phyloP scores from a whole-genome alignment of 2,888 invertebrate genomes.

The Cantharis rustica region DNA sequence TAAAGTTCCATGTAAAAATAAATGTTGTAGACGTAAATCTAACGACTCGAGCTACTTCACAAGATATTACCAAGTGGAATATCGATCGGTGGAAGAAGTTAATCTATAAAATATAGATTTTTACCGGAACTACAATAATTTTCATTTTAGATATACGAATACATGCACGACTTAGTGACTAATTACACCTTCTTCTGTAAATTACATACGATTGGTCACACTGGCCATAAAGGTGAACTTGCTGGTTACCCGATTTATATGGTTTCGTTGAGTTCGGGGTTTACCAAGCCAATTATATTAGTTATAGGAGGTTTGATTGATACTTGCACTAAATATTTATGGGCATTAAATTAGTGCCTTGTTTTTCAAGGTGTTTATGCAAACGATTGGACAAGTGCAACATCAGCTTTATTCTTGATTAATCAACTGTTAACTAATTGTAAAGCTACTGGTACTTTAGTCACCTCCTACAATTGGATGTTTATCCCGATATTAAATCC shows the following conservation, averaged over 20 bases:
- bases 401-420: slow-evolving; percentile 2
- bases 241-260: not conserved
- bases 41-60: slow-evolving; percentile 1
- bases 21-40: not conserved
- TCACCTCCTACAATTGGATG: slow-evolving; percentile 5
- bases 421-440: slow-evolving; percentile 6
- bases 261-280: not conserved
- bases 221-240: not conserved
- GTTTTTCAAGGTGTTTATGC: not conserved
- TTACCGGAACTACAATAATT: not conserved
- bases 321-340: not conserved
- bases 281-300: not conserved
- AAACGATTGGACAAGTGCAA: not conserved
- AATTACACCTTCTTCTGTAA: slow-evolving; percentile 8
- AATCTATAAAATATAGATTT: not conserved
- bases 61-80: slow-evolving; percentile 8
- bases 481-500: slow-evolving; percentile 8
- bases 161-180: not conserved
- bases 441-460: not conserved
- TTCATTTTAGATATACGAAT: not conserved
- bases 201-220: not conserved
- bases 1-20: not conserved
- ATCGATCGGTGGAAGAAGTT: slow-evolving; percentile 2
- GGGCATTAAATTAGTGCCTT: not conserved
- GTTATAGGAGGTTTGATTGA: not conserved